Evolutionary conservation across 2,797 vertebrate genomes (phyloP), one percentile per base, ranked within the genome.

Genomic region (Sarcophilus harrisii): DNA sequence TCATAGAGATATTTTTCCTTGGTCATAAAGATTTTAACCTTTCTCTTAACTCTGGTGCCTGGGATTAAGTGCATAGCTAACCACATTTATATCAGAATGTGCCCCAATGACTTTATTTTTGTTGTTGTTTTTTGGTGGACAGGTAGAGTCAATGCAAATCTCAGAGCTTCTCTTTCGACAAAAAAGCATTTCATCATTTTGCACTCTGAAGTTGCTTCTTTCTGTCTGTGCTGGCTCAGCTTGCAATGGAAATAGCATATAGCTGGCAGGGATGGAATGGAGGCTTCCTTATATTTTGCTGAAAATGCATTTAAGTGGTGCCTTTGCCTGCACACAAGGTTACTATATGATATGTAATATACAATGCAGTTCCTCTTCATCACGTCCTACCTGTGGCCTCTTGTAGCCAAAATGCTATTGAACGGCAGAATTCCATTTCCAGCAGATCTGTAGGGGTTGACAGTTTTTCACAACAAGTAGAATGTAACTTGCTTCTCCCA

Each of bases 341-440:
- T 87, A 87, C 73, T 87, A 6, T 28, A 45, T 87, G 73, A 87
- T 87, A 87, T 45, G 73, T 10, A 28, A 28, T 87, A 49, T 92
- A 1, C 5, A 1, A 12, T 0, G 32, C 66, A 60, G 9, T 90
- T 96, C 92, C 38, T 91, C 81, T 95, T 93, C 32, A 96, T 94
- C 92, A 45, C 57, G 24, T 27, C 91, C 24, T 60, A 54, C 38
- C 93, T 94, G 94, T 30, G 93, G 90, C 28, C 29, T 21, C 0
- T 1, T 60, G 92, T 93, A 96, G 92, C 58, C 97, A 45, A 87
- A 49, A 87, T 94, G 38, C 1, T 3, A 2, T 60, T 49, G 38
- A 87, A 52, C 54, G 49, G 45, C 49, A 93, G 58, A 96, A 90
- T 98, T 97, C n/a, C 92, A 96, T 90, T 96, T 94, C 1, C 4